Evolutionary conservation across 53 echinoderm and acorn worm genomes (phyloP).

Genomic region (Holothuria scabra): DNA sequence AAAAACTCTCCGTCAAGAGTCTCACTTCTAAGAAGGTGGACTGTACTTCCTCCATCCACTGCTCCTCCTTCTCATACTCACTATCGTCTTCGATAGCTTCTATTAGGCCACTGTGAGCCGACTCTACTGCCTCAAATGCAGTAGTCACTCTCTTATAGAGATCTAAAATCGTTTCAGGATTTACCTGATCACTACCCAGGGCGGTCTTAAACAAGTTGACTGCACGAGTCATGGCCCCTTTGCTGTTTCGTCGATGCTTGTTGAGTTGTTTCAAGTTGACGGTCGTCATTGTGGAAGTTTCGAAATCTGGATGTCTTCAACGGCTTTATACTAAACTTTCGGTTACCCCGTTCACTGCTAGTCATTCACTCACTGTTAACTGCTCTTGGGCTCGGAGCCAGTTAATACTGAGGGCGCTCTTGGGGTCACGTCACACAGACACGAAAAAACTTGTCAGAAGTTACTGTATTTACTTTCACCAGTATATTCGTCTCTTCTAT

Average conservation of each 20-base stretch:
- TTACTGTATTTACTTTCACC: no score
- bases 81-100: conserved; percentile 11
- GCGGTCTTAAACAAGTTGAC: conserved; percentile 26
- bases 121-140: conserved; percentile 45
- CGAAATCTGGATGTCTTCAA: no score
- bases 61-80: conserved; percentile 39
- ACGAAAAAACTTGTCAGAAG: no score
- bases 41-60: conserved; percentile 55
- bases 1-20: conserved; percentile 44
- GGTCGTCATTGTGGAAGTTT: not conserved
- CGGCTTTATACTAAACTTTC: no score
- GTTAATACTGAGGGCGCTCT: no score
- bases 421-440: no score
- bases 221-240: conserved; percentile 23
- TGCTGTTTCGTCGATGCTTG: conserved; percentile 28
- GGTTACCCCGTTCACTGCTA: no score
- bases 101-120: conserved; percentile 13
- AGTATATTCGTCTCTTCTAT: no score
- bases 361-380: no score
- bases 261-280: not conserved
- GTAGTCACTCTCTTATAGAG: conserved; percentile 16
- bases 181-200: conserved; percentile 7
- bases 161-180: conserved; percentile 16
- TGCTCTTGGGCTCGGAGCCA: no score
- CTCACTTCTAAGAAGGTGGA: conserved; percentile 48